These are phyloP conservation scores for Eulithis testata DNA, from an alignment of 2,888 invertebrate species.

Conservation along the genomic window DNA sequence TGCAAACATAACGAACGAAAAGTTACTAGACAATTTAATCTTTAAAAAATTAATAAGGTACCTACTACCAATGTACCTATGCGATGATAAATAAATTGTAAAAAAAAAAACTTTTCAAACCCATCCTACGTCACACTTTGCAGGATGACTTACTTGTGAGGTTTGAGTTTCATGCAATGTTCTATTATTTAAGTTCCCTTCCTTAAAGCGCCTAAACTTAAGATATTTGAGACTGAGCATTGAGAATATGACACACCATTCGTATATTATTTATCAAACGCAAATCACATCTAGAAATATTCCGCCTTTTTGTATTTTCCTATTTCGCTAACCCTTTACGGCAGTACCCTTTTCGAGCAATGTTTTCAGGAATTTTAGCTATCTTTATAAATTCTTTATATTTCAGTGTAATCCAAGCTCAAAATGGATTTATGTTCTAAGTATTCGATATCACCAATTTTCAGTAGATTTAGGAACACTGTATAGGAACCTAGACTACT, in stretches of 20 bases:
- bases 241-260: conserved; percentile 30
- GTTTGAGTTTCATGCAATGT: too few species aligned
- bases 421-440: conserved; percentile 26
- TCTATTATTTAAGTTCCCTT: neutral
- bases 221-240: conserved; percentile 43
- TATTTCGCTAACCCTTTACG: conserved; percentile 22
- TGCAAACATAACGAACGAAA: too few species aligned
- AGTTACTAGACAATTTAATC: too few species aligned
- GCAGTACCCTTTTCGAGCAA: conserved; percentile 34
- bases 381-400: conserved; percentile 38
- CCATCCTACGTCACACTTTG: too few species aligned
- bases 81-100: too few species aligned
- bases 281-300: conserved; percentile 6
- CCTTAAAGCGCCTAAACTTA: conserved; percentile 37
- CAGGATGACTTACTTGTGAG: too few species aligned
- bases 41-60: too few species aligned
- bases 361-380: conserved; percentile 34
- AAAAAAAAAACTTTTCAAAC: too few species aligned
- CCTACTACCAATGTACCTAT: too few species aligned
- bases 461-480: conserved; percentile 48
- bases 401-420: conserved; percentile 34
- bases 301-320: conserved; percentile 30
- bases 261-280: conserved; percentile 11
- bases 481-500: conserved; percentile 50
- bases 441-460: conserved; percentile 43